Percentiles rank a stretch among this genome's conserved stretches.
Conservation (phyloP, 2,113 vertebrate species). For the Clupea harengus region DNA sequence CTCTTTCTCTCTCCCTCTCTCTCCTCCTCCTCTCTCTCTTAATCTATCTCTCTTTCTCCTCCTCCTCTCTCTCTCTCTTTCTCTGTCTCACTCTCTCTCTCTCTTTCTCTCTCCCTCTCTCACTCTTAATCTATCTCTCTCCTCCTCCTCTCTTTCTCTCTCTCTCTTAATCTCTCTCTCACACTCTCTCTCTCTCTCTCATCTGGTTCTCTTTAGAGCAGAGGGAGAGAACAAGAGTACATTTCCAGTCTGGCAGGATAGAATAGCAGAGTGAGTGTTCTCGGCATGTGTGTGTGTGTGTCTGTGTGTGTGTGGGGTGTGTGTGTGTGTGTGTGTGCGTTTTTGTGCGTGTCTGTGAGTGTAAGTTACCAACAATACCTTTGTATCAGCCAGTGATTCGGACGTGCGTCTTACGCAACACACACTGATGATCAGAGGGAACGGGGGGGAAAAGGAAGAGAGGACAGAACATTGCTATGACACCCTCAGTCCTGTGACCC, state of each 20-base stretch:
- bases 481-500: too few relatives aligned
- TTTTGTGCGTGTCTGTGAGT: neutral
- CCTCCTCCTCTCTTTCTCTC: neutral
- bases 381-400: neutral
- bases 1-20: neutral
- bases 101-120: neutral
- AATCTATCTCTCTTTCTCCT: too few relatives aligned
- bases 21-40: too few relatives aligned
- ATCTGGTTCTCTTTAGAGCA: conserved; percentile 8
- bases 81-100: neutral
- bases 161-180: neutral
- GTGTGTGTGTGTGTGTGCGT: too few relatives aligned
- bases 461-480: neutral
- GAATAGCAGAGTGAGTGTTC: neutral
- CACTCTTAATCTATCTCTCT: neutral
- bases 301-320: neutral
- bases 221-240: conserved; percentile 11
- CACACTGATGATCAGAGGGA: neutral
- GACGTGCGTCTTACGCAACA: neutral
- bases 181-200: neutral
- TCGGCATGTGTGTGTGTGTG: neutral
- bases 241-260: conserved; percentile 11
- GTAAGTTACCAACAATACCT: neutral
- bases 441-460: neutral
- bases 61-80: too few relatives aligned